A percentile compares a stretch with the other conserved stretches of the same genome.
phyloP scores from a whole-genome alignment of 2,113 vertebrate species.

The Callospermophilus lateralis region DNA sequence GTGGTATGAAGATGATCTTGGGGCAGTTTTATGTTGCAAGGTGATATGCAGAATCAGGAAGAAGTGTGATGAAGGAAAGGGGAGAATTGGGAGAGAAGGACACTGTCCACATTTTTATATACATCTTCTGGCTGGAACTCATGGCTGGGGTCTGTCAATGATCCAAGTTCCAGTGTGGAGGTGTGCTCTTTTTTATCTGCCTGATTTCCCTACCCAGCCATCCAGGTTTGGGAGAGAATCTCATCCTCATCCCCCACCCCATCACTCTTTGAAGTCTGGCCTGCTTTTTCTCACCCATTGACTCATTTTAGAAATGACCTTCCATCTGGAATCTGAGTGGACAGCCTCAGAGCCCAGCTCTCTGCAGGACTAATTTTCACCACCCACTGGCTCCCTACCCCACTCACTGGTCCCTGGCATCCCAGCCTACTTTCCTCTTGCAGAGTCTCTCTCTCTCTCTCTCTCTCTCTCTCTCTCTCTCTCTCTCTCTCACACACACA shows the following conservation, averaged over 20 bases:
- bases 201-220: neutral
- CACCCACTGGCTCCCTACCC: neutral
- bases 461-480: too few species aligned
- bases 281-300: conserved; percentile 53
- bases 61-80: neutral
- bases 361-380: conserved; percentile 21
- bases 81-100: neutral
- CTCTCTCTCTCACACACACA: too few species aligned
- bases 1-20: neutral
- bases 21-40: neutral
- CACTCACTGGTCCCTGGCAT: neutral
- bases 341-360: conserved; percentile 16
- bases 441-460: neutral
- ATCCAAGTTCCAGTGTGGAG: neutral
- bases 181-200: neutral
- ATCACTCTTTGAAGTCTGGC: conserved; percentile 24
- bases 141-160: conserved; percentile 1
- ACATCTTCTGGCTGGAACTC: neutral
- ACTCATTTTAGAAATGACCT: conserved; percentile 69
- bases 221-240: neutral
- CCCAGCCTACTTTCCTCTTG: conserved; percentile 38
- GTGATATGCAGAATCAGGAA: neutral
- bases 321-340: conserved; percentile 41
- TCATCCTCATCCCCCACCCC: neutral
- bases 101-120: neutral